phyloP scores from a whole-genome alignment of 2,888 invertebrate genomes.

The Erebia ligea region DNA sequence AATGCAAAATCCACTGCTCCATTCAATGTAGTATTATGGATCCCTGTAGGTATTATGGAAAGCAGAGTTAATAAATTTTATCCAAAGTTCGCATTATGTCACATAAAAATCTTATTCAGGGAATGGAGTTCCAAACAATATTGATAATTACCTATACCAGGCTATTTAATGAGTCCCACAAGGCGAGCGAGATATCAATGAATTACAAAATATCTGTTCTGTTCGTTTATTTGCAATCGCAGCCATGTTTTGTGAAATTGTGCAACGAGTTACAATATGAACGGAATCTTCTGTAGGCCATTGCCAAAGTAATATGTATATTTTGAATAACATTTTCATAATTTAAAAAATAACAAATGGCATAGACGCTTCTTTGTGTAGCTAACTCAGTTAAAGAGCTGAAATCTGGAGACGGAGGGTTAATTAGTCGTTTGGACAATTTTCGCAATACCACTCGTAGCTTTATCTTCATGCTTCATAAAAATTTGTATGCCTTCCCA shows the following conservation, averaged over 20 bases:
- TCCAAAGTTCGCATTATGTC: background rate
- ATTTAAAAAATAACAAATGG: background rate
- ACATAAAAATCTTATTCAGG: slow-evolving; percentile 18
- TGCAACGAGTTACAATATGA: slow-evolving; percentile 44
- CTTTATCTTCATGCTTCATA: background rate
- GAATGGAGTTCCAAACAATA: slow-evolving; percentile 25
- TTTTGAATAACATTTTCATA: slow-evolving; percentile 20
- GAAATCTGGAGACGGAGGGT: slow-evolving; percentile 1
- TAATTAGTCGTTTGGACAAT: background rate
- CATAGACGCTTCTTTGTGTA: background rate
- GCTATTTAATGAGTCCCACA: slow-evolving; percentile 26
- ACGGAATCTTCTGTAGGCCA: slow-evolving; percentile 44
- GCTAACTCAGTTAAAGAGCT: background rate
- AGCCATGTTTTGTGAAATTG: slow-evolving; percentile 43
- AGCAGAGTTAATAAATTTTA: background rate
- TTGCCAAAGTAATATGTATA: slow-evolving; percentile 41
- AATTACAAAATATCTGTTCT: slow-evolving; percentile 41
- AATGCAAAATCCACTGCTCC: too few species aligned
- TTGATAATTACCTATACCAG: slow-evolving; percentile 17
- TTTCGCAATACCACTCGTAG: background rate
- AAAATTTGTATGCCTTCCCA: too few species aligned
- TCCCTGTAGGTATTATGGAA: background rate
- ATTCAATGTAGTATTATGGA: too few species aligned
- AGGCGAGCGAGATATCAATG: slow-evolving; percentile 40
- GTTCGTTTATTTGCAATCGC: slow-evolving; percentile 41